Evolutionary conservation across 2,888 invertebrate species (phyloP), one percentile per base, ranked within the genome.

Genomic region (Xestia ashworthii): DNA sequence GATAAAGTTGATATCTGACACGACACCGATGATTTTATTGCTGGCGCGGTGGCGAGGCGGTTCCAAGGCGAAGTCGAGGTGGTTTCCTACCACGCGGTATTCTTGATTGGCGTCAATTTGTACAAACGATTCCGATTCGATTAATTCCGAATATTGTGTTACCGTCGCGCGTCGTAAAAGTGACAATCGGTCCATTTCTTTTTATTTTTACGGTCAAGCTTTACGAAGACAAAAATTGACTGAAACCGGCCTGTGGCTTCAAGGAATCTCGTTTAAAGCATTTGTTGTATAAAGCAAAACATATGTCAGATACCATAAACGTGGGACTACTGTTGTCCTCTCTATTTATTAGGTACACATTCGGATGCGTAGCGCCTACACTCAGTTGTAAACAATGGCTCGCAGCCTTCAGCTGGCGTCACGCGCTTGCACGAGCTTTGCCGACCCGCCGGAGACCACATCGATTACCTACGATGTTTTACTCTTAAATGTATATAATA

Each of bases 61-160:
- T 60, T 55, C 16, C 22, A 19, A 67, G 19, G 32, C 67, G 25
- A 8, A 25, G 44, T 22, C 32, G 55, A 4, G 25, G n/a, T 38
- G n/a, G 14, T 41, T 41, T 14, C 25, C 14, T 44, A 16, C 19
- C 38, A 60, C n/a, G 66, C 58, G 53, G 12, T 16, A n/a, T 38
- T 74, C 65, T 74, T 66, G 53, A 25, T 83, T 74, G 67, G 38
- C 48, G 72, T 74, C 70, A 70, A 76, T 85, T 83, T 70, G 58
- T 66, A 58, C 14, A 64, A 78, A 55, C 66, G 44, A 41, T 64
- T 66, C 19, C 25, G 58, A 66, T 65, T 71, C 38, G 48, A 71
- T 78, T 74, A 71, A 48, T 74, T 81, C 4, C 38, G 22, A 74
- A 16, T 55, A 50, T n/a, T 64, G 16, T 11, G 25, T 58, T 9